Conservation (phyloP, 1,140 invertebrate species). For the Bombyx mori region ASM3026992v2 NC_085116.1:17122001-17122500, state of each 20-base stretch:
- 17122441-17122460: too few species aligned
- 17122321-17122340: constrained; percentile 77
- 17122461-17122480: too few species aligned
- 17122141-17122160: not conserved
- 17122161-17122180: not conserved
- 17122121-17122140: not conserved
- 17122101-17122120: too few species aligned
- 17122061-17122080: too few species aligned
- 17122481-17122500: too few species aligned
- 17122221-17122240: constrained; percentile 47
- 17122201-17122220: constrained; percentile 7
- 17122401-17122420: too few species aligned
- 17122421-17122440: too few species aligned
- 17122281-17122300: constrained; percentile 72
- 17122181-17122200: constrained; percentile 8
- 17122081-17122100: too few species aligned
- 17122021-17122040: too few species aligned
- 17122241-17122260: constrained; percentile 39
- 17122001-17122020: too few species aligned
- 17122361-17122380: constrained; percentile 88
- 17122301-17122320: constrained; percentile 53
- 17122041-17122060: too few species aligned
- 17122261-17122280: constrained; percentile 59
- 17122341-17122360: constrained; percentile 78
- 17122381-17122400: constrained; percentile 32